phyloP scores from a whole-genome alignment of 2,113 vertebrate species.

The Upupa epops region DNA sequence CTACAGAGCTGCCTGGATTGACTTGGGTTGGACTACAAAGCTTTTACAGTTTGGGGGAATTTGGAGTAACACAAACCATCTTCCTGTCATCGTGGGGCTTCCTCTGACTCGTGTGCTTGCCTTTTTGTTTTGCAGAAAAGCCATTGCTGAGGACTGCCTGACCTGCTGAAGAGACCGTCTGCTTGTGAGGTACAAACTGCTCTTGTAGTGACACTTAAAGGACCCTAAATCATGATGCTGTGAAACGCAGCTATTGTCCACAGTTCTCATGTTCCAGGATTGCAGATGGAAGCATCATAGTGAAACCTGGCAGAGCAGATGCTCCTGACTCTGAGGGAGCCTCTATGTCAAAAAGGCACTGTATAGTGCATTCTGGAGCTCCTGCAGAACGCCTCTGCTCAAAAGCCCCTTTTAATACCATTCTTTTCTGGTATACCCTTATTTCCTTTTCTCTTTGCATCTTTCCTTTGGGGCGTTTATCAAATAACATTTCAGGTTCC shows the following conservation, averaged over 20 bases:
- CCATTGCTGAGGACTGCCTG: background rate
- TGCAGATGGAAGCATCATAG: background rate
- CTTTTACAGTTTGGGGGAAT: too few species aligned
- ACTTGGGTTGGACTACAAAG: background rate
- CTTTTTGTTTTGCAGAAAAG: slow-evolving; percentile 47
- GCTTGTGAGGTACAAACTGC: slow-evolving; percentile 48
- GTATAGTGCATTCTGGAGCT: fast-evolving
- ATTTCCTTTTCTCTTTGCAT: background rate
- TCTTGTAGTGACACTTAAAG: too few species aligned
- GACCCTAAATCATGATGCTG: background rate
- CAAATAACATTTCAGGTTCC: background rate
- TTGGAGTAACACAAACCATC: background rate
- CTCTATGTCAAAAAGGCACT: fast-evolving
- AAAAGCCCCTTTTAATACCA: background rate
- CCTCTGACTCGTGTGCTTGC: background rate
- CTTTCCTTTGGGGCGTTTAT: background rate
- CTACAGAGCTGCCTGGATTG: background rate
- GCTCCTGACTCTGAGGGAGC: background rate
- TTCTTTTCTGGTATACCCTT: background rate
- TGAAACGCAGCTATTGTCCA: fast-evolving
- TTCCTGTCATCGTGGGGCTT: background rate
- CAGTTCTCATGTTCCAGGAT: background rate
- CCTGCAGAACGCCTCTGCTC: fast-evolving
- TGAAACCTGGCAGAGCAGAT: background rate
- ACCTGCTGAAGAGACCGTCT: background rate